Conservation (phyloP, 2,113 vertebrate species). For the Pedetes capensis region DNA sequence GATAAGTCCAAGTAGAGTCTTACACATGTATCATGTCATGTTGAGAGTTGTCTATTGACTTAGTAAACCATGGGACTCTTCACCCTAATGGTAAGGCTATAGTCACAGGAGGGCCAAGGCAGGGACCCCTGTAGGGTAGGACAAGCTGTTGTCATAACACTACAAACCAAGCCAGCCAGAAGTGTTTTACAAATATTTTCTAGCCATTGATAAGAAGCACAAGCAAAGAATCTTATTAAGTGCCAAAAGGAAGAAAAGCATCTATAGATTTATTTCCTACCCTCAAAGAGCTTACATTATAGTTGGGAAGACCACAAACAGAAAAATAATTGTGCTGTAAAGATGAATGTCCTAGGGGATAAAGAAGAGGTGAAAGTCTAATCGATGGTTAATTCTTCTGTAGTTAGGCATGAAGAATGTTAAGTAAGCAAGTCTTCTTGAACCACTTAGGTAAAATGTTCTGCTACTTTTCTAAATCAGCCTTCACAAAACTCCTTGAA, state of each 20-base stretch:
- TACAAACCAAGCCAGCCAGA: neutral
- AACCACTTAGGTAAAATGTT: neutral
- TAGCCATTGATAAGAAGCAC: neutral
- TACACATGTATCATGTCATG: neutral
- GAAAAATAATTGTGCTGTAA: neutral
- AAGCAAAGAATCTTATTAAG: neutral
- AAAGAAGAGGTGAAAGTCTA: neutral
- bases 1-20: neutral
- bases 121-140: neutral
- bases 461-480: neutral
- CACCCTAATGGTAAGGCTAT: neutral
- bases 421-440: neutral
- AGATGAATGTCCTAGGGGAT: neutral
- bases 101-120: neutral
- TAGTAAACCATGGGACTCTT: neutral
- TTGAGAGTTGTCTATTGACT: neutral
- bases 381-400: neutral
- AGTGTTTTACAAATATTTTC: neutral
- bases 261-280: neutral
- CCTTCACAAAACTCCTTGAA: neutral
- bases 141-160: neutral
- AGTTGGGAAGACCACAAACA: neutral
- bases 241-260: neutral
- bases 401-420: neutral
- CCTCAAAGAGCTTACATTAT: neutral